A percentile compares a stretch with the other conserved stretches of the same genome.
Evolutionary conservation across 2,113 vertebrate species (phyloP).

Genomic region (Manacus vitellinus): DNA sequence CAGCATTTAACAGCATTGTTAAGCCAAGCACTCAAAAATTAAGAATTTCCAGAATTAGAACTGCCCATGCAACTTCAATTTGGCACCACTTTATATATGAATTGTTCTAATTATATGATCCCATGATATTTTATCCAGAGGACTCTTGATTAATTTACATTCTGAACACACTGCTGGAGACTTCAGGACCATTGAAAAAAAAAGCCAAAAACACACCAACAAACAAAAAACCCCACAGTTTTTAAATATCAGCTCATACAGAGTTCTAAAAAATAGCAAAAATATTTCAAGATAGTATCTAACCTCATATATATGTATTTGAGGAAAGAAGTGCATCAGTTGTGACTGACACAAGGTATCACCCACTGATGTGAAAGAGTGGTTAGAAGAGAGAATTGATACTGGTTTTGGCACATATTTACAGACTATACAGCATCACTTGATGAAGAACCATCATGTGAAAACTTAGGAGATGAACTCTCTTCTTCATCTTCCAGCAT

Average conservation of each 20-base stretch:
- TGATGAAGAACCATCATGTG: not conserved
- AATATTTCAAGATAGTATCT: not conserved
- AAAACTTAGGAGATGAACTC: not conserved
- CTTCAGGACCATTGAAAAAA: not conserved
- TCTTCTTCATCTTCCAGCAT: not conserved
- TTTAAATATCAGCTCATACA: not conserved
- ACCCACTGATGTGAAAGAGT: not conserved
- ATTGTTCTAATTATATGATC: constrained; percentile 18
- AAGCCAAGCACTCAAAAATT: constrained; percentile 22
- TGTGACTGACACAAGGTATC: not conserved
- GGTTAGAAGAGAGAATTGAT: not conserved
- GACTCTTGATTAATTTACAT: constrained; percentile 4
- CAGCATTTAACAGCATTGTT: not conserved
- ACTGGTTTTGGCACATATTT: not conserved
- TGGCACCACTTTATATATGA: not conserved
- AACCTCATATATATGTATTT: not conserved
- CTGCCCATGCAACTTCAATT: not conserved
- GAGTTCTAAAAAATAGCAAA: not conserved
- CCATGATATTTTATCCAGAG: not conserved
- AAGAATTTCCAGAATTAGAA: constrained; percentile 45
- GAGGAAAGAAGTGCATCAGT: not conserved
- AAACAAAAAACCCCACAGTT: not conserved
- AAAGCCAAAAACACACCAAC: not conserved
- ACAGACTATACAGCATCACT: not conserved
- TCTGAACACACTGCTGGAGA: not conserved